Conservation (phyloP, 64 coral and sea anemone species). For the Pachyseris speciosa region DNA sequence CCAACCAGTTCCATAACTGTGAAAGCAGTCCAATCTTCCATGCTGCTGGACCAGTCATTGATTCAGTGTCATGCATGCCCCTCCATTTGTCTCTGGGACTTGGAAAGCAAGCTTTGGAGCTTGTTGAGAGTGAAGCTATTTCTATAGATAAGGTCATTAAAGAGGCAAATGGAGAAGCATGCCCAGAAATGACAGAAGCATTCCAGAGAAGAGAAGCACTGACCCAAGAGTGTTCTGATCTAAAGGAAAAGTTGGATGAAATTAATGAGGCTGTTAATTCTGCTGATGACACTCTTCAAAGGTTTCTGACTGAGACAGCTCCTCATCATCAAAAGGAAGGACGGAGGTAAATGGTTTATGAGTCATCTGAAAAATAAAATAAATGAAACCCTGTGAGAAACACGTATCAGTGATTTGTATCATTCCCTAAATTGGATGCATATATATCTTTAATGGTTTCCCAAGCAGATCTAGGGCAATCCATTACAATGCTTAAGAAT, state of each 20-base stretch:
- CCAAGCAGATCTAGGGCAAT: too few relatives aligned
- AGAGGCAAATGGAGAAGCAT: slow-evolving; percentile 42
- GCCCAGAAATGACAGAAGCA: not conserved
- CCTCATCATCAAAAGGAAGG: not conserved
- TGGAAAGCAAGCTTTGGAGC: slow-evolving; percentile 38
- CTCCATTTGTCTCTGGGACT: slow-evolving; percentile 56
- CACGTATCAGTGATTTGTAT: too few relatives aligned
- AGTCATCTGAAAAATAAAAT: not conserved
- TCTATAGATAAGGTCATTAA: slow-evolving; percentile 9
- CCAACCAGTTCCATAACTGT: slow-evolving; percentile 47
- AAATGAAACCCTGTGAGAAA: not conserved
- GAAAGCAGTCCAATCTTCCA: slow-evolving; percentile 2
- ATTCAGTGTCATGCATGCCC: slow-evolving; percentile 41
- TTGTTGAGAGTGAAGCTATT: slow-evolving; percentile 15
- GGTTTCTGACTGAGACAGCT: not conserved
- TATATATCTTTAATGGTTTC: too few relatives aligned
- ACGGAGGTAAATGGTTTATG: not conserved
- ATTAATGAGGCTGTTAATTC: not conserved
- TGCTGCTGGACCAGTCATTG: not conserved
- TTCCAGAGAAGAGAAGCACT: not conserved
- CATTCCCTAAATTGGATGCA: too few relatives aligned
- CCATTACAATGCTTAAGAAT: too few relatives aligned
- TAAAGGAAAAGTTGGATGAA: not conserved
- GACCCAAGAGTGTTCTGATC: not conserved
- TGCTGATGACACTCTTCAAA: not conserved